These are phyloP conservation scores for Triplophysa yarkandensis DNA, from an alignment of 2,797 vertebrate genomes.

Conservation along the genomic window DNA sequence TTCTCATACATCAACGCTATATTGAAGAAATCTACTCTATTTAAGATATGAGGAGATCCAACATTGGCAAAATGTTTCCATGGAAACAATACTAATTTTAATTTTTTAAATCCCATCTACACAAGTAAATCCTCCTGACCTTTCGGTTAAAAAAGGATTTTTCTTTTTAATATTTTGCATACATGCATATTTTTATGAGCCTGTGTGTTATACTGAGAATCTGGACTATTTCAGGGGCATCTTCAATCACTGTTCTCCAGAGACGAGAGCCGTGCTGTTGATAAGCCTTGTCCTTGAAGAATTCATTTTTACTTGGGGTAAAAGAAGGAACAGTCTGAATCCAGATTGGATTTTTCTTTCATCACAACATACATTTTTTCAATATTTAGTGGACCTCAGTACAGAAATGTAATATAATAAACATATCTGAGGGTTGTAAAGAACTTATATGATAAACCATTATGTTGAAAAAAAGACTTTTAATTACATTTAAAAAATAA, in stretches of 20 bases:
- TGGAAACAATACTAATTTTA: conserved; percentile 73
- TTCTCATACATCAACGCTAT: not conserved
- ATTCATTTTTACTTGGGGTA: conserved; percentile 67
- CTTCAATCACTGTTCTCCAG: conserved; percentile 64
- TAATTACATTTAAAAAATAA: no score
- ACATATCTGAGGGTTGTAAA: no score
- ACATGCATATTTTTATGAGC: conserved; percentile 19
- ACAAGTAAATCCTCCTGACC: conserved; percentile 13
- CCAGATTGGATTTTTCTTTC: conserved; percentile 50
- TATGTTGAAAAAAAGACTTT: no score
- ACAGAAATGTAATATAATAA: no score
- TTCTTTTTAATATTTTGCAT: conserved; percentile 39
- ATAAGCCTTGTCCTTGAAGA: conserved; percentile 65
- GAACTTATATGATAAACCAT: no score
- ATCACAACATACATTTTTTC: conserved; percentile 9
- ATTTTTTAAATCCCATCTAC: conserved; percentile 56
- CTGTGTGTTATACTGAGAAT: conserved; percentile 51
- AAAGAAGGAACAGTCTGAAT: conserved; percentile 61
- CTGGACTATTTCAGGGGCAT: conserved; percentile 62
- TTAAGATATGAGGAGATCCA: conserved; percentile 62
- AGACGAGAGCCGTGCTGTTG: conserved; percentile 61
- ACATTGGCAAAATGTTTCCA: conserved; percentile 75
- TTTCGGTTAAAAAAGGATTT: conserved; percentile 48
- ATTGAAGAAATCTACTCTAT: conserved; percentile 8
- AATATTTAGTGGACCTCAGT: no score